Base-by-base conservation (phyloP, 2,888 invertebrate species). In the Pristionchus mayeri region DNA sequence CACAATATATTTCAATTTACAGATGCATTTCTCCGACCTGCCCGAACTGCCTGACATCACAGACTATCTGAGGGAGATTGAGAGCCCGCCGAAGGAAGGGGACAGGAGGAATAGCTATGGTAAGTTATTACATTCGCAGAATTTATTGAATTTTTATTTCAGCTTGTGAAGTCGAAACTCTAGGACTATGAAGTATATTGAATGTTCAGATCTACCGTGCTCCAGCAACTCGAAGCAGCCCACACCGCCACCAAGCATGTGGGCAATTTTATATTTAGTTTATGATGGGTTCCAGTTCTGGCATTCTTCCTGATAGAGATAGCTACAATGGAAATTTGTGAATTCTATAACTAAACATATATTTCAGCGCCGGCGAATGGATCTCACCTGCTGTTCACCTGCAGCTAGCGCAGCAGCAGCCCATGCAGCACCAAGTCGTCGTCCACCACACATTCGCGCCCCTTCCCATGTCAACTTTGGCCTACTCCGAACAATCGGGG, bases 21-120 rank as follows among this genome's bases (percentile, higher is more conserved):
- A 50, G 30, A 78, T 78, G 76, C 50, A 50, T 18, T 50, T 50
- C 50, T 24, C 76, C 21, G 76, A 78, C 34, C 57, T 80, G 7
- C 80, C 80, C 37, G 37, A 37, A 24, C 80, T 80, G 1, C 80
- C 57, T 13, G 80, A 80, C 24, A 57, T 80, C 40, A 57, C 24
- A 4, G 80, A 80, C 24, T 80, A 80, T 40, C 80, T 80, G 27
- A 21, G 57, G n/a, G 54, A 34, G 37, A 80, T 80, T 7, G 80
- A 80, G 57, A 54, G 37, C 6, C 57, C 80, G 4, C 54, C 79
- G 6, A 54, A 54, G 48, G 27, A 57, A 3, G 24, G 16, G 21
- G 40, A 37, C 13, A 71, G 40, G 40, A 71, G 40, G 9, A 30
- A 44, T 40, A 44, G 40, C n/a, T 37, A 71, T 24, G 40, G 71